Evolutionary conservation across 2,888 invertebrate genomes (phyloP), one percentile per base, ranked within the genome.

Genomic region (Drosophila yooni): DNA sequence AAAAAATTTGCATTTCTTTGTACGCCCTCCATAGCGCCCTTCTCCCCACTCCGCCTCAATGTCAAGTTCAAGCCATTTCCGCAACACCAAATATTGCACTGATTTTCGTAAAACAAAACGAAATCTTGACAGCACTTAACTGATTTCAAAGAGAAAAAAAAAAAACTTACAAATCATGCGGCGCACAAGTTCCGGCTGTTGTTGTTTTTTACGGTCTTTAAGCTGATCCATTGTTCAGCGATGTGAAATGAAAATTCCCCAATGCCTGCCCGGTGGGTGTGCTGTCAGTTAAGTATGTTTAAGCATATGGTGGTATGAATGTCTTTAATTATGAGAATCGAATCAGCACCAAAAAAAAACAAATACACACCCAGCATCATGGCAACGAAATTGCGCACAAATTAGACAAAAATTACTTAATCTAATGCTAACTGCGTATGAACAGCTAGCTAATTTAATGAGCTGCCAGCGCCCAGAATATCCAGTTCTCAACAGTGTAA

Each of bases 151-250:
- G 11, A 48, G 18, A 60, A 21, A n/a, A 40, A 13, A 40, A 63
- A 76, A 79, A 86, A 81, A 83, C 78, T 86, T 83, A 88, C 85
- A 85, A 85, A 85, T 88, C 85, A 88, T 86, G 80, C 78, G 60
- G 76, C 71, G 65, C 74, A 74, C 80, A 68, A 88, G 85, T 85
- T 85, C 85, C 85, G 85, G 83, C 84, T 83, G 73, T 71, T 59
- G 53, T 53, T 73, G 63, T 74, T 63, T 66, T 68, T 82, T 61
- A 58, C 76, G 74, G 70, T 68, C 70, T 80, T 72, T 81, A 66
- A 74, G 56, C 73, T 65, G 50, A 54, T 43, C 76, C 77, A 85
- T 88, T 88, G 86, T 88, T 77, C 48, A 64, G 51, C 75, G 58
- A 71, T 75, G 75, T 77, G 79, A 66, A 64, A 76, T 82, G 88